phyloP scores from a whole-genome alignment of 2,888 invertebrate genomes.

The Xylocampa areola region DNA sequence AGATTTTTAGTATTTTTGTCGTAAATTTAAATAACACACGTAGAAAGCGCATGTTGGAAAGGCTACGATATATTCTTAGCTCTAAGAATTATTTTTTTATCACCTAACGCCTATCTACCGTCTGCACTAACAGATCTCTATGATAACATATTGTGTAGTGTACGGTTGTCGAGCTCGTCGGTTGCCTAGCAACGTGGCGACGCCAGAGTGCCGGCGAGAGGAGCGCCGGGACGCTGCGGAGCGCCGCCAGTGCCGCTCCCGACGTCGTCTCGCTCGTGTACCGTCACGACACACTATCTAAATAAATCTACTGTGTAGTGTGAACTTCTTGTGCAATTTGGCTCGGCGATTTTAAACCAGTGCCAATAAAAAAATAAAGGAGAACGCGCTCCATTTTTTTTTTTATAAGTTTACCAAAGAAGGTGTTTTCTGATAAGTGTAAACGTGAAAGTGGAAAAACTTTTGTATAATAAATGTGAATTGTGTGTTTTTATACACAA shows the following conservation, averaged over 20 bases:
- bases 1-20: too few species aligned
- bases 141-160: conserved; percentile 27
- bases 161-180: conserved; percentile 44
- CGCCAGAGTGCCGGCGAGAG: conserved; percentile 75
- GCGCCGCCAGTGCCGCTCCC: conserved; percentile 77
- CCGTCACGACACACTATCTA: conserved; percentile 32
- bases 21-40: too few species aligned
- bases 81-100: not conserved
- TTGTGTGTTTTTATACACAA: too few species aligned
- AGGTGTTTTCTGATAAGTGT: conserved; percentile 36
- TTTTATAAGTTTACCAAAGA: conserved; percentile 14
- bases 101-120: conserved; percentile 3
- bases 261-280: conserved; percentile 70
- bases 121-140: conserved; percentile 20
- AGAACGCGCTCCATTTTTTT: conserved; percentile 4
- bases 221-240: conserved; percentile 82
- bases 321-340: conserved; percentile 46
- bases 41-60: too few species aligned
- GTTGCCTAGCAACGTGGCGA: conserved; percentile 86
- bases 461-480: not conserved
- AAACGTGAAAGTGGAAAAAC: conserved; percentile 6
- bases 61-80: not conserved
- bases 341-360: conserved; percentile 32
- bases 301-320: conserved; percentile 34
- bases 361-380: conserved; percentile 36